Percentiles rank a stretch among this genome's conserved stretches.
These are phyloP conservation scores for Acleris holmiana DNA, from an alignment of 2,888 invertebrate species.

Conservation along the genomic window DNA sequence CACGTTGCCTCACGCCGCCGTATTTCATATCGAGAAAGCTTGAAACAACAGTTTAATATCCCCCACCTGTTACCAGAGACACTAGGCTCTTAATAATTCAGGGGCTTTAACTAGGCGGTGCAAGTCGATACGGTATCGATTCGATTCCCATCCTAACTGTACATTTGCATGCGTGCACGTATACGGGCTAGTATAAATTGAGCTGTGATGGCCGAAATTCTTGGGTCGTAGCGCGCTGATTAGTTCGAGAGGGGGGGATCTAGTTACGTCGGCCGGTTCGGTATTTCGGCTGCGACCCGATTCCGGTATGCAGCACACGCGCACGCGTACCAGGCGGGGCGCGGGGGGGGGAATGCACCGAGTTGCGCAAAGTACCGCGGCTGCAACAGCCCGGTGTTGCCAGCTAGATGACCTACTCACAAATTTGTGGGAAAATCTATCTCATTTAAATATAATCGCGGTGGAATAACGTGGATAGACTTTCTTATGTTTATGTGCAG, in stretches of 20 bases:
- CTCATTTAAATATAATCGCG: too few relatives aligned
- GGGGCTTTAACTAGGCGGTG: constrained; percentile 28
- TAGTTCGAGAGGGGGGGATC: constrained; percentile 59
- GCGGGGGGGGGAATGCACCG: constrained; percentile 70
- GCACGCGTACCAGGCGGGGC: constrained; percentile 67
- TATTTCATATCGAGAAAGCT: constrained; percentile 22
- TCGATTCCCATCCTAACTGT: constrained; percentile 76
- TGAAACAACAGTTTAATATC: constrained; percentile 7
- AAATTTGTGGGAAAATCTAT: constrained; percentile 8
- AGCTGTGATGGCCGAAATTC: constrained; percentile 49
- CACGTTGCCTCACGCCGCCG: constrained; percentile 8
- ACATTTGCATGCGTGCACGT: constrained; percentile 83
- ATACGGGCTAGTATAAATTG: constrained; percentile 55
- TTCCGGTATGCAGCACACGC: constrained; percentile 81
- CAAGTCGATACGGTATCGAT: constrained; percentile 71
- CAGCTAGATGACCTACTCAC: constrained; percentile 9
- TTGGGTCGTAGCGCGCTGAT: constrained; percentile 35
- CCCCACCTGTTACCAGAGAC: constrained; percentile 25
- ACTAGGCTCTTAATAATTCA: constrained; percentile 28
- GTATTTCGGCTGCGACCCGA: constrained; percentile 81
- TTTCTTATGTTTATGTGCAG: too few relatives aligned
- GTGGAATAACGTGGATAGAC: too few relatives aligned
- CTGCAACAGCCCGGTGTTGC: constrained; percentile 51
- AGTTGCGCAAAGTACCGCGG: constrained; percentile 80
- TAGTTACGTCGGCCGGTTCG: constrained; percentile 54